Evolutionary conservation across 2,113 vertebrate genomes (phyloP), one percentile per base, ranked within the genome.

Genomic region (Amazona guildingii): DNA sequence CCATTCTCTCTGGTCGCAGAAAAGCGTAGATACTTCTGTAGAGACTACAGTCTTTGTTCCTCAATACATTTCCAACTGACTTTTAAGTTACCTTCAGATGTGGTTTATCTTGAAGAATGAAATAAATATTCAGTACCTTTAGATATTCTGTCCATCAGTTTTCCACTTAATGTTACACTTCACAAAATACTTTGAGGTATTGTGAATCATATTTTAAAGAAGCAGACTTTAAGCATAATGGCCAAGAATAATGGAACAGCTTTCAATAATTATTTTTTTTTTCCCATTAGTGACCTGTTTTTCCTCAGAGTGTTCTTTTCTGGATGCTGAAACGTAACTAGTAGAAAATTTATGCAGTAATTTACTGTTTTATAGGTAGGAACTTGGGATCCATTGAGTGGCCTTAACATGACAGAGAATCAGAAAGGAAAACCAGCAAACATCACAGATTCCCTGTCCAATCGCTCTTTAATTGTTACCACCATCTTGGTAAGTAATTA

Each of bases 391-490:
- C 99, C 99, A 23, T 96, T 98, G 66, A 99, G 99, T 90, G 99
- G 99, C 79, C 98, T 99, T 96, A 99, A 99, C 96, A 99, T 99
- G 99, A 99, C 99, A 16, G 99, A 99, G 94, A 99, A 98, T 97
- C 99, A 99, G 97, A 99, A 98, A 96, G 99, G 99, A 94, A 99
- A 99, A 94, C 98, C 98, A 48, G 97, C 98, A 9, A 99, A 99
- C 78, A 98, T 99, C 92, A 99, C 99, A 25, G 99, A 99, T 96
- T 99, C 99, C 12, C 95, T 99, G 74, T 99, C 99, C 84, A 99
- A 99, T 96, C 98, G 99, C 31, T 99, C 99, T 49, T 98, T 99
- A 88, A 97, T 99, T 1, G 98, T 99, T 84, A 99, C 99, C 51
- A 99, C 99, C 68, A 99, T 99, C 95, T 98, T 99, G 99, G 99